Conservation (phyloP, 2,888 invertebrate species). For the Luperina nickerlii region DNA sequence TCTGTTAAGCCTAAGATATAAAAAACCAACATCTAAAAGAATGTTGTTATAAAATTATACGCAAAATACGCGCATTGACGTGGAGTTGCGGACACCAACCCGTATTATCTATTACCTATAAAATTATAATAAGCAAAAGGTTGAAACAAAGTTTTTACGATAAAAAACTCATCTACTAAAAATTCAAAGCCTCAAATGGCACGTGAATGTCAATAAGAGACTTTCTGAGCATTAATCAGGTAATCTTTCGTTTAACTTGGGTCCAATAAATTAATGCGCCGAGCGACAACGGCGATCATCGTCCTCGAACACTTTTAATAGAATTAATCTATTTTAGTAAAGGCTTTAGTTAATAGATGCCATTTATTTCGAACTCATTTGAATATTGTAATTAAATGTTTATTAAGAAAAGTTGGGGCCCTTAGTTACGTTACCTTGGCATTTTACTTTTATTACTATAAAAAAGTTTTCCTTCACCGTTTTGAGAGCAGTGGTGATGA, state of each 20-base stretch:
- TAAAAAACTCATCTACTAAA: conserved; percentile 19
- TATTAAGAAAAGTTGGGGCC: conserved; percentile 27
- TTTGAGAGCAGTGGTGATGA: too few relatives aligned
- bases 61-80: too few relatives aligned
- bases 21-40: not conserved
- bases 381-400: conserved; percentile 62
- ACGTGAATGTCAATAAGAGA: conserved; percentile 46
- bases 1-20: not conserved
- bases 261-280: conserved; percentile 69
- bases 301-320: conserved; percentile 62
- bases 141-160: not conserved
- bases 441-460: conserved; percentile 23
- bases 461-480: conserved; percentile 25
- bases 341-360: conserved; percentile 53
- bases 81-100: too few relatives aligned
- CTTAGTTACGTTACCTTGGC: conserved; percentile 20
- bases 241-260: conserved; percentile 62
- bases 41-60: not conserved
- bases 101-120: not conserved
- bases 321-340: conserved; percentile 65
- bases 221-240: conserved; percentile 49
- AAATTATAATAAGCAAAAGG: too few relatives aligned
- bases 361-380: conserved; percentile 61
- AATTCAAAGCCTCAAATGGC: conserved; percentile 52
- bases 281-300: conserved; percentile 56